Base-by-base conservation (phyloP, 2,113 vertebrate species). In the Phasianus colchicus region DNA sequence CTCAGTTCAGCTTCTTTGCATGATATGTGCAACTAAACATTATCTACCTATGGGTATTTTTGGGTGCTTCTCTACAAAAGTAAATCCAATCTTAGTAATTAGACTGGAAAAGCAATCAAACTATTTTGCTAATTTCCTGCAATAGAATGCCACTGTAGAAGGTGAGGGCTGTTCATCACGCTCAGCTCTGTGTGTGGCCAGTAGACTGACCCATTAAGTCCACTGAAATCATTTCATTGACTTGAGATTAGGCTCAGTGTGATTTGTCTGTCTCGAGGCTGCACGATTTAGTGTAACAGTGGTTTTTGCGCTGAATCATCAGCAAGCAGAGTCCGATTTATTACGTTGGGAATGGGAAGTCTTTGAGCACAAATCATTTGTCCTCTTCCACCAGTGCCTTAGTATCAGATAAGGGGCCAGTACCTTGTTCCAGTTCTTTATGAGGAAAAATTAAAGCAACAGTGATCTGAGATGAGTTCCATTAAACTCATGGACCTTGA, bases 401-500 rank as follows among this genome's bases (percentile, higher is more conserved):
- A 18, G 57, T 54, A 25, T 6, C 3, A 47, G 2, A 30, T 30
- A 77, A 85, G 58, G 25, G 94, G 43, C 16, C 36, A 5, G 32
- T n/a, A 29, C 43, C 29, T 69, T 72, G 58, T 47, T 67, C 42
- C 29, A 15, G 17, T 42, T 45, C 30, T 74, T 92, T 15, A 70
- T 45, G 27, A 27, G 47, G 27, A 83, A 90, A 76, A 74, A 74
- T 82, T 36, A 22, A 89, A 75, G 48, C 57, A 80, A 54, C 3
- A 5, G 66, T 71, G 40, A 71, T 69, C 50, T 55, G 43, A 88
- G 84, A 77, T 50, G 82, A 88, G 48, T 85, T 88, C 73, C 66
- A 88, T 92, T 92, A 95, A 95, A 92, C 45, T 57, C 42, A 10
- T 13, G 32, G 76, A 83, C 89, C 83, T 93, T 88, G 92, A 90